These are phyloP conservation scores for Drosophila neocordata DNA, from an alignment of 1,140 invertebrate species.

Conservation along the genomic window DNA sequence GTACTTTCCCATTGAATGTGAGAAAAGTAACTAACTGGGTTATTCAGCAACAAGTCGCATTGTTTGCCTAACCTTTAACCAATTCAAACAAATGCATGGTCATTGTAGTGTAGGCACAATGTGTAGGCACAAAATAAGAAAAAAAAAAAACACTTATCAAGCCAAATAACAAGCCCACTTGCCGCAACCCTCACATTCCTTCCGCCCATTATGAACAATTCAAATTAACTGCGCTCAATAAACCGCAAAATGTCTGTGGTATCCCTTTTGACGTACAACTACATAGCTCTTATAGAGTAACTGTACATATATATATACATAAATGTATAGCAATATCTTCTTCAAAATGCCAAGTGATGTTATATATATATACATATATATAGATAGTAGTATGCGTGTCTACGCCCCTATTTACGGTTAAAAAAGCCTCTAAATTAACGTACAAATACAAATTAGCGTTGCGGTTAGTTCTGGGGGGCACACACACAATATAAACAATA, in stretches of 20 bases:
- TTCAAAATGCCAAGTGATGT: conserved; percentile 1
- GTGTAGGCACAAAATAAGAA: too few species aligned
- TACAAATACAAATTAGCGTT: conserved; percentile 58
- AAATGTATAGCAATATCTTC: neutral
- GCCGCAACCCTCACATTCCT: neutral
- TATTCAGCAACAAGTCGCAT: conserved; percentile 47
- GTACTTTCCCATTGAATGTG: neutral
- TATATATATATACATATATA: too few species aligned
- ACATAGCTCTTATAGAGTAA: too few species aligned
- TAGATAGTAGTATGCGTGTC: neutral
- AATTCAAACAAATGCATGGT: conserved; percentile 14
- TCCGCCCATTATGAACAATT: neutral
- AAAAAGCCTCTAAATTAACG: conserved; percentile 45
- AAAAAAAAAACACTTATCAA: neutral
- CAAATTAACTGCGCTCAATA: conserved; percentile 11
- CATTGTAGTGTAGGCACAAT: neutral
- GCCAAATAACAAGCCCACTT: neutral
- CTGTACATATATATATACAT: neutral
- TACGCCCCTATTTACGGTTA: neutral
- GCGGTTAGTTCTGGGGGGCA: conserved; percentile 12
- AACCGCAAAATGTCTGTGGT: neutral
- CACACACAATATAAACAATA: conserved; percentile 36
- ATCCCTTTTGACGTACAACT: too few species aligned
- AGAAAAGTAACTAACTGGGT: conserved; percentile 11
- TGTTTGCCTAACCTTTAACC: conserved; percentile 45